A percentile compares a stretch with the other conserved stretches of the same genome.
Conservation (phyloP, 2,797 vertebrate species). For the Uromys caudimaculatus region DNA sequence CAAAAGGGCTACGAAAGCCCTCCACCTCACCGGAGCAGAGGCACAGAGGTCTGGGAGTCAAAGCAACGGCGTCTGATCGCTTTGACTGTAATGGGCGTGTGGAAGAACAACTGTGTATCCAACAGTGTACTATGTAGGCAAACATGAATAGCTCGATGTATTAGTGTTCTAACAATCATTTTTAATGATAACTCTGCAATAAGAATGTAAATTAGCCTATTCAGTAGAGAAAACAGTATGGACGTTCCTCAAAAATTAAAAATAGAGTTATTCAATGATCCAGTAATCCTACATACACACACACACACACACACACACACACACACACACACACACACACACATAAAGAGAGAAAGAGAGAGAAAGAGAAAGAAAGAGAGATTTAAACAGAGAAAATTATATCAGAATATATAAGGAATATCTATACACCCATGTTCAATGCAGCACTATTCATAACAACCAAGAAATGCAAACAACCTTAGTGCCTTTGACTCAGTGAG, state of each 20-base stretch:
- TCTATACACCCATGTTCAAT: neutral
- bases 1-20: slow-evolving; percentile 42
- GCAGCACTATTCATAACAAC: neutral
- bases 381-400: neutral
- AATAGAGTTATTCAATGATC: neutral
- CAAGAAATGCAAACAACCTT: neutral
- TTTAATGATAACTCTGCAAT: slow-evolving; percentile 18
- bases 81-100: neutral
- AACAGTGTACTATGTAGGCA: neutral
- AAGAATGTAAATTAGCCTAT: neutral
- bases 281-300: neutral
- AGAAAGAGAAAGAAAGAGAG: neutral
- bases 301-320: no score
- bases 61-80: neutral
- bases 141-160: neutral
- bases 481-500: neutral
- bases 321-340: no score
- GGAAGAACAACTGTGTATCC: neutral
- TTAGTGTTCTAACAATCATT: neutral
- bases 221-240: neutral
- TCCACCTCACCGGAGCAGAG: neutral
- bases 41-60: slow-evolving; percentile 18
- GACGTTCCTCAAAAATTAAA: neutral
- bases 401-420: neutral
- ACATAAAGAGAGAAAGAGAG: no score